Base-by-base conservation (phyloP, 2,888 invertebrate genomes). In the Cantharis rustica region DNA sequence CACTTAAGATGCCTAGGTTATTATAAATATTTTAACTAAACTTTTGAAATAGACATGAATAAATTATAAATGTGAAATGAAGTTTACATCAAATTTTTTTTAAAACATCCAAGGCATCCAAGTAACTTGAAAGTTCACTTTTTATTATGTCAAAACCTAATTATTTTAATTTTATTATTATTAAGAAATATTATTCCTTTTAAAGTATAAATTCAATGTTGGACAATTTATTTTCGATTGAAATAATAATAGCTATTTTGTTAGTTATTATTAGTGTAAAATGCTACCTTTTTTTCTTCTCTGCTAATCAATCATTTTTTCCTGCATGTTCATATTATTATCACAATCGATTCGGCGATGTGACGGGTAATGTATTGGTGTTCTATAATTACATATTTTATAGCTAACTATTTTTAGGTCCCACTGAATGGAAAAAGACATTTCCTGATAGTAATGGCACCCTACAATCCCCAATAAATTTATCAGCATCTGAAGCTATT, bases 391-490 rank as follows among this genome's bases (percentile, higher is more conserved):
- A n/a, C n/a, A 47, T n/a, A 47, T 47, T 47, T 7, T n/a, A n/a
- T n/a, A n/a, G n/a, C 9, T 3, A 27, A 10, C 11, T 20, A 64
- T 20, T 66, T 63, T 5, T 63, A 84, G 86, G 84, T 7, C 87
- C 87, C 2, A 71, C 80, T 4, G 69, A 75, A 10, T 87, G 87
- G 87, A 83, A 82, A 75, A 71, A 80, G 15, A 75, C 72, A 10
- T 86, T 82, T 75, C 79, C 80, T 3, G 74, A 80, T 10, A 84
- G 85, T 7, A 75, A 74, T 9, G 87, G 87, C 7, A 73, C 81
- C 17, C 76, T 71, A 26, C 87, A 88, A 73, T 87, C 87, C 4
- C 87, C 87, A 0, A 84, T 88, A 16, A 86, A 88, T 79, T 80
- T 88, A 23, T 69, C 81, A n/a, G 79, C 82, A 2, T 62, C 66